These are phyloP conservation scores for Harmothoe impar DNA, from an alignment of 2,888 invertebrate species.

Conservation along the genomic window DNA sequence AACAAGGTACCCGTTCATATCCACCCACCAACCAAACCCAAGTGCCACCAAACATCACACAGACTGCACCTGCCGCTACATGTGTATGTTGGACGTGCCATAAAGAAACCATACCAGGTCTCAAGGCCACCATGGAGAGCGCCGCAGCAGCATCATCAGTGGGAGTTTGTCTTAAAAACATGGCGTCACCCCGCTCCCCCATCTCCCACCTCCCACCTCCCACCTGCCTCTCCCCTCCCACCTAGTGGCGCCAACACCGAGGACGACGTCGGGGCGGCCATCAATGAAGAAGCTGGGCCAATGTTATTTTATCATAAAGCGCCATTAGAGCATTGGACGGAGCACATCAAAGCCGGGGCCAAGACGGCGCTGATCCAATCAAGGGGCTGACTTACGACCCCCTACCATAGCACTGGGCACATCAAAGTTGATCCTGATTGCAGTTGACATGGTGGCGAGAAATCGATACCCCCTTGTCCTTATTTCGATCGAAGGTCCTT, in stretches of 20 bases:
- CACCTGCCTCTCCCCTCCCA: neutral
- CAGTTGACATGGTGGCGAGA: conserved; percentile 47
- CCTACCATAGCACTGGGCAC: neutral
- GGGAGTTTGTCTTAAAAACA: conserved; percentile 18
- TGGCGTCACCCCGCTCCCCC: neutral
- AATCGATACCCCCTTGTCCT: conserved; percentile 33
- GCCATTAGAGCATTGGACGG: conserved; percentile 42
- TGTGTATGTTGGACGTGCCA: neutral
- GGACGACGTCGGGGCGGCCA: neutral
- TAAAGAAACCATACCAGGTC: neutral
- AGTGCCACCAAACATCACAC: no score
- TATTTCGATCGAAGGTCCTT: neutral
- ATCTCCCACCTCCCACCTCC: neutral
- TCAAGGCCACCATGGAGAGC: neutral
- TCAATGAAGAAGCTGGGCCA: conserved; percentile 21
- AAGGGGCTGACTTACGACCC: conserved; percentile 16
- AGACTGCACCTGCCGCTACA: no score
- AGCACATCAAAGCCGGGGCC: conserved; percentile 31
- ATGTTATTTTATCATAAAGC: conserved; percentile 50
- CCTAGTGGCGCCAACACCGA: neutral
- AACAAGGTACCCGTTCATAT: no score
- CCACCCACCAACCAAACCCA: no score
- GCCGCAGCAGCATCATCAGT: neutral
- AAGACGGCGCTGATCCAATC: conserved; percentile 16
- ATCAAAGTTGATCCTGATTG: conserved; percentile 45